These are phyloP conservation scores for Theristicus caerulescens DNA, from an alignment of 2,113 vertebrate genomes.

Conservation along the genomic window DNA sequence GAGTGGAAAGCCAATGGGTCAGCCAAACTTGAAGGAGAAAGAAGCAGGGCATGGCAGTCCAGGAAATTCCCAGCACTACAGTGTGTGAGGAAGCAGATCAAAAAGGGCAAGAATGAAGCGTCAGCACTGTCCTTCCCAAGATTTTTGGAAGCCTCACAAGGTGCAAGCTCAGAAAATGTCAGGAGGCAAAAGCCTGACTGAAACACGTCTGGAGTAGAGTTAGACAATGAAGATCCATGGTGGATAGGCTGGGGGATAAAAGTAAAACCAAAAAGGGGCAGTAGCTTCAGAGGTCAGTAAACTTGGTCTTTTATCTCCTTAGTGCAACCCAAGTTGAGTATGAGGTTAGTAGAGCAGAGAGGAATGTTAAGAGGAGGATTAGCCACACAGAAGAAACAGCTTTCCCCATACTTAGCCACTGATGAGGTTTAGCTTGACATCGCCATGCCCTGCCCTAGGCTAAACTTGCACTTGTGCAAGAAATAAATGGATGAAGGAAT, in stretches of 20 bases:
- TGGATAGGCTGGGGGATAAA: not conserved
- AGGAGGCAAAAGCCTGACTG: not conserved
- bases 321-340: not conserved
- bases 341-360: not conserved
- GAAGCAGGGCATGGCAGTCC: not conserved
- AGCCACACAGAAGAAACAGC: not conserved
- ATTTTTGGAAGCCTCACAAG: not conserved
- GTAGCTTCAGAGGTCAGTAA: not conserved
- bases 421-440: not conserved
- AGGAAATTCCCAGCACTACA: not conserved
- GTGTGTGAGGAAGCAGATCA: too few relatives aligned
- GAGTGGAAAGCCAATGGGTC: not conserved
- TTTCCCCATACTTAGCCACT: not conserved
- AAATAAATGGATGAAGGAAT: not conserved
- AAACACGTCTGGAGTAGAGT: not conserved
- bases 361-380: not conserved
- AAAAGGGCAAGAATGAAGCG: not conserved
- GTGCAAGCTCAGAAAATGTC: not conserved
- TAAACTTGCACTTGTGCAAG: not conserved
- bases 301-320: not conserved
- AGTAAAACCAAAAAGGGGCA: not conserved
- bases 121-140: not conserved
- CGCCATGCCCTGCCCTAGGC: too few relatives aligned
- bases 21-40: not conserved
- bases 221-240: not conserved